Evolutionary conservation across 2,888 invertebrate genomes (phyloP).

Genomic region (Diachrysia chrysitis): DNA sequence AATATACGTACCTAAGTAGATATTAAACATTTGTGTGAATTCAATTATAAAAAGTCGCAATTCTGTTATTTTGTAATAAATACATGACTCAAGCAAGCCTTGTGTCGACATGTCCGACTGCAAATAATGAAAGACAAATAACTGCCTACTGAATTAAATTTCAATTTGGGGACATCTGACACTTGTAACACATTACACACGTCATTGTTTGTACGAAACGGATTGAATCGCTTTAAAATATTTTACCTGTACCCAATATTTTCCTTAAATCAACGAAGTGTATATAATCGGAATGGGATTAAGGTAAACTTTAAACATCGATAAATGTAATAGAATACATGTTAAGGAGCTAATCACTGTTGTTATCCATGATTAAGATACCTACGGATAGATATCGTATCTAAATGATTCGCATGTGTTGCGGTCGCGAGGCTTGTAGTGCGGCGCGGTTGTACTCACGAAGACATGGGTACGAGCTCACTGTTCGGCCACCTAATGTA

Average conservation of each 20-base stretch:
- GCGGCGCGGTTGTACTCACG: conserved; percentile 16
- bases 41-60: neutral
- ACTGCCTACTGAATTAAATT: neutral
- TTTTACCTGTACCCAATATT: neutral
- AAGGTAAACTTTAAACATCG: conserved; percentile 7
- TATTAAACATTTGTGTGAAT: too few relatives aligned
- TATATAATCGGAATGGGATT: neutral
- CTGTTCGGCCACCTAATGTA: too few relatives aligned
- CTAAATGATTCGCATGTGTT: conserved; percentile 14
- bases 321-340: conserved; percentile 28
- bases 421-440: conserved; percentile 16
- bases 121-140: neutral
- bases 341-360: conserved; percentile 37
- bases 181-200: neutral
- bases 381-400: conserved; percentile 16
- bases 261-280: neutral
- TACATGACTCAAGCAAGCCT: conserved; percentile 1
- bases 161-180: neutral
- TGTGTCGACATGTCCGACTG: neutral
- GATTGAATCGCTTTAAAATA: neutral
- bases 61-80: neutral
- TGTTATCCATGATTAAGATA: conserved; percentile 56
- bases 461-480: too few relatives aligned
- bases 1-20: too few relatives aligned
- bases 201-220: neutral